These are phyloP conservation scores for Hypanus sabinus DNA, from an alignment of 2,113 vertebrate genomes.

Conservation along the genomic window DNA sequence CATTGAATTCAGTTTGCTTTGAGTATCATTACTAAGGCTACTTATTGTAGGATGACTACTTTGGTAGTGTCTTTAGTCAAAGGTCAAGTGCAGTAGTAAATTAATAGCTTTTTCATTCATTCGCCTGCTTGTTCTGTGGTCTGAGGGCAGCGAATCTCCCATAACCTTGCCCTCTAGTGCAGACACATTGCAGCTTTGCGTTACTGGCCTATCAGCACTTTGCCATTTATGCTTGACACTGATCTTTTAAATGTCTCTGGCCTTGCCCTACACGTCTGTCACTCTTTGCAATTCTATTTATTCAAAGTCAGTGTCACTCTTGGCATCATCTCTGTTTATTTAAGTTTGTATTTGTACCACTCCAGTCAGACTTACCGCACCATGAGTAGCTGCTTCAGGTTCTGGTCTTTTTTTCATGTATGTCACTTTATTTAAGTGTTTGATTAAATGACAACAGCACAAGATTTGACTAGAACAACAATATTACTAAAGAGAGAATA, in stretches of 20 bases:
- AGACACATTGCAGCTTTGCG: slow-evolving; percentile 3
- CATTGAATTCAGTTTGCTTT: not conserved
- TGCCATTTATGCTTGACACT: slow-evolving; percentile 15
- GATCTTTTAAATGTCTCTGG: not conserved
- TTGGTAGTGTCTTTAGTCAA: not conserved
- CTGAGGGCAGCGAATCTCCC: slow-evolving; percentile 38
- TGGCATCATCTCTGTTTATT: slow-evolving; percentile 2
- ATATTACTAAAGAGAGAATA: not conserved
- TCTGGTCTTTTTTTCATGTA: slow-evolving; percentile 38
- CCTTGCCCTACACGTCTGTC: slow-evolving; percentile 5
- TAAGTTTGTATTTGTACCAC: not conserved
- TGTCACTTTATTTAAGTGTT: slow-evolving; percentile 39
- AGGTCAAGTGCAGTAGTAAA: slow-evolving; percentile 42
- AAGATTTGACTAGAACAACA: slow-evolving; percentile 15
- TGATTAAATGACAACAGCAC: slow-evolving; percentile 38
- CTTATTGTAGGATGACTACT: not conserved
- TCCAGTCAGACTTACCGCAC: not conserved
- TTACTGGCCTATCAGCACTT: slow-evolving; percentile 3
- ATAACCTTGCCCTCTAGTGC: slow-evolving; percentile 36
- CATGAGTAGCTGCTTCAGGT: not conserved
- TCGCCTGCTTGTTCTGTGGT: slow-evolving; percentile 38
- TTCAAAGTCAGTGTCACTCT: not conserved
- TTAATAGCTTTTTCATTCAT: slow-evolving; percentile 40
- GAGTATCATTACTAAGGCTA: not conserved
- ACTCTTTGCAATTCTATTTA: not conserved